A percentile compares a stretch with the other conserved stretches of the same genome.
phyloP scores from a whole-genome alignment of 2,113 vertebrate genomes.

The Orientallactaga bullata region DNA sequence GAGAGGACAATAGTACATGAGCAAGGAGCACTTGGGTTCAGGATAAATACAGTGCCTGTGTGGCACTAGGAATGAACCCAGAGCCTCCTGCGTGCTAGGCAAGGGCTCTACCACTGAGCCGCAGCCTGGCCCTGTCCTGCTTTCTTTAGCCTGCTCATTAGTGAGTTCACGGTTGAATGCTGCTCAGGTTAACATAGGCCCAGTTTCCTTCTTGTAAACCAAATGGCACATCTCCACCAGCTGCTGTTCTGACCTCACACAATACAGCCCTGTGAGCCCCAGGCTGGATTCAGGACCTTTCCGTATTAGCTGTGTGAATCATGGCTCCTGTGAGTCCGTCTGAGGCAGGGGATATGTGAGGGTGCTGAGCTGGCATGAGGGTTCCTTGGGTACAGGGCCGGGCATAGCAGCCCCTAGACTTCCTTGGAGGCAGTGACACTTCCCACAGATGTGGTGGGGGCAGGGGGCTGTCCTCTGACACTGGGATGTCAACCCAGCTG shows the following conservation, averaged over 20 bases:
- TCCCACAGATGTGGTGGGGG: too few species aligned
- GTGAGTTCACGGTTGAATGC: not conserved
- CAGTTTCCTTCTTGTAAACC: not conserved
- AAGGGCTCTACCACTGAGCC: too few species aligned
- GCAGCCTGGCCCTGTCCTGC: not conserved
- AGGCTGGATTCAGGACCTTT: accelerated
- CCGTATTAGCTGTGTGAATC: too few species aligned
- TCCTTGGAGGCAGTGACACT: not conserved
- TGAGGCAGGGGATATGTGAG: not conserved
- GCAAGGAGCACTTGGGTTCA: not conserved
- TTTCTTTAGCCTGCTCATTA: not conserved
- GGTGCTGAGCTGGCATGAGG: not conserved
- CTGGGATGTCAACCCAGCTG: accelerated
- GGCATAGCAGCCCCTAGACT: not conserved
- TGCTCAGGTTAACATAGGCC: not conserved
- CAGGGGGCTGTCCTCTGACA: not conserved
- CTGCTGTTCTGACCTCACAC: not conserved
- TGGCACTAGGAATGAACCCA: not conserved
- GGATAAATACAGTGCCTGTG: not conserved
- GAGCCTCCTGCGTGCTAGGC: too few species aligned
- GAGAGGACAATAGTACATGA: not conserved
- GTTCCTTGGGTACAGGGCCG: not conserved
- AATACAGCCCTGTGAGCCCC: not conserved
- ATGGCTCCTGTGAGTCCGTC: not conserved
- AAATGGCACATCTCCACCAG: accelerated